Conservation (phyloP, 2,113 vertebrate species). For the Sinocyclocheilus maitianheensis region DNA sequence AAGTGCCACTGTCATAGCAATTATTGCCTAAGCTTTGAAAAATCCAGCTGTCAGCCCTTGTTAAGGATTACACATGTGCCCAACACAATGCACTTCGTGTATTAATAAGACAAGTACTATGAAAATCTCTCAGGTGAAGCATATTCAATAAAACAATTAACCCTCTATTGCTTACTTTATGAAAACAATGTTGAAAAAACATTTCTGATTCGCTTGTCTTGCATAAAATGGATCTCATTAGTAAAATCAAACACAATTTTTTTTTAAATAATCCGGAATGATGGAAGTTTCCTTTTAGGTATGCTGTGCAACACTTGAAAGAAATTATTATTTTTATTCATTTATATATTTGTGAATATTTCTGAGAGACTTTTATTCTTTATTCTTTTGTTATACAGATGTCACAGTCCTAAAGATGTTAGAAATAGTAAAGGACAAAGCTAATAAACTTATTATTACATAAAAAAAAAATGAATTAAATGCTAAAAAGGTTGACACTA, state of each 20-base stretch:
- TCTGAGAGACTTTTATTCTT: not conserved
- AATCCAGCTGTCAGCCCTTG: slow-evolving; percentile 38
- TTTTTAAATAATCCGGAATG: not conserved
- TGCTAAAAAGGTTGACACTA: not conserved
- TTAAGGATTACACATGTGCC: slow-evolving; percentile 28
- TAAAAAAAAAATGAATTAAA: not conserved
- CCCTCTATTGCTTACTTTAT: not conserved
- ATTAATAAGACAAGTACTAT: slow-evolving; percentile 5
- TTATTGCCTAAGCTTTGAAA: slow-evolving; percentile 32
- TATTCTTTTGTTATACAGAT: not conserved
- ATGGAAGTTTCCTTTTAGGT: not conserved
- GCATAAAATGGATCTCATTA: slow-evolving; percentile 8
- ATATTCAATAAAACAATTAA: slow-evolving; percentile 5
- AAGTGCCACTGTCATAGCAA: slow-evolving; percentile 33
- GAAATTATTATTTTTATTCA: not conserved
- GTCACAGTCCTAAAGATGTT: not conserved
- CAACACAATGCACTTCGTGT: slow-evolving; percentile 21
- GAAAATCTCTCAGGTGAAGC: slow-evolving; percentile 19
- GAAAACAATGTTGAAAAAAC: not conserved
- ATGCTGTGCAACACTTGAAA: not conserved
- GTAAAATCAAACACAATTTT: not conserved
- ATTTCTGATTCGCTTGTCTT: not conserved
- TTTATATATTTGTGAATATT: not conserved
- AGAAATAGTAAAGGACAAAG: not conserved
- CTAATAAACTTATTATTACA: not conserved